Evolutionary conservation across 1,140 invertebrate species (phyloP), one percentile per base, ranked within the genome.

Genomic region (Tetramorium parvispinum): DNA sequence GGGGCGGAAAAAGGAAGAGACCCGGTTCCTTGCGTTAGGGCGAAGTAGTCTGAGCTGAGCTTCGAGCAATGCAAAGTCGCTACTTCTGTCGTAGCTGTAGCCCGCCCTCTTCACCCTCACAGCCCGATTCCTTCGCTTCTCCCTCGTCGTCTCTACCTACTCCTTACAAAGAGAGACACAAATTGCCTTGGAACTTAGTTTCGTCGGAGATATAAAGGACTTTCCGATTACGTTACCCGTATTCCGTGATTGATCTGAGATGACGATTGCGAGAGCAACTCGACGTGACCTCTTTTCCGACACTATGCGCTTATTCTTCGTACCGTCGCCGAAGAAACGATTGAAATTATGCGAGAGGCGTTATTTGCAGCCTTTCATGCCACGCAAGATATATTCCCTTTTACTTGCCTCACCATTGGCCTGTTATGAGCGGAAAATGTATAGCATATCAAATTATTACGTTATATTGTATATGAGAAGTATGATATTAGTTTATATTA

Each of bases 171-270:
- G 94, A 95, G 93, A 94, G 92, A 94, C 92, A 93, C 93, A 94
- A 95, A 95, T 95, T 95, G 94, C 92, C 94, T 94, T 85, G 92
- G 88, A 95, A 95, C 93, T 95, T 93, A 94, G 94, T 95, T 95
- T 95, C 91, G 91, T 87, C 86, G 91, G 92, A 49, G 65, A 94
- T 94, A 94, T 94, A 94, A 94, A 94, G 93, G 94, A 94, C 94
- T 94, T 94, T 94, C 90, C 92, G 93, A 95, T 95, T 94, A 93
- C 92, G 92, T 95, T 95, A 94, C 91, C 89, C 88, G 87, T 89
- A 91, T 91, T 92, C 87, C 90, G 90, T 93, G 93, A 94, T 94
- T 94, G 94, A 94, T 94, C 92, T 87, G 91, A 91, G 91, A 94
- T 92, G 93, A 94, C 92, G 91, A 93, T 93, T 91, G 92, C 89